Evolutionary conservation across 2,797 vertebrate species (phyloP).

Genomic region (Takifugu rubripes): DNA sequence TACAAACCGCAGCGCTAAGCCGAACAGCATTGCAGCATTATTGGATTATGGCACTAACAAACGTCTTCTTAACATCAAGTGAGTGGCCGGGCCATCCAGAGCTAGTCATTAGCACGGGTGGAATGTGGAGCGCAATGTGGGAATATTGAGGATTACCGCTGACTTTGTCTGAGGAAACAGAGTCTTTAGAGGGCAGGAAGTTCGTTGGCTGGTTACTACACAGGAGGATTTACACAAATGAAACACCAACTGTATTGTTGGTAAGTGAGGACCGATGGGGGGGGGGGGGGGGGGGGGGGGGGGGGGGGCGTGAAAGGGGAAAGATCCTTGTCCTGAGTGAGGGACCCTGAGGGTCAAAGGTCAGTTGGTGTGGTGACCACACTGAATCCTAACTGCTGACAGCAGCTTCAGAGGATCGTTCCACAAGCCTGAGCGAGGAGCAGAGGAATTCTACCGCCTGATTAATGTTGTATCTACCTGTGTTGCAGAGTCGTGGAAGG

Average conservation of each 20-base stretch:
- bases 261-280: conserved; percentile 41
- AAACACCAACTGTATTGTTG: conserved; percentile 73
- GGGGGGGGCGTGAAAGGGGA: conserved; percentile 43
- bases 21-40: background rate
- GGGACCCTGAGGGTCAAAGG: conserved; percentile 28
- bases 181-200: conserved; percentile 11
- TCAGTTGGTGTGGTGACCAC: conserved; percentile 39
- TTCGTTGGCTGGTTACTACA: conserved; percentile 68
- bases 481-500: conserved; percentile 62
- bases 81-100: conserved; percentile 13
- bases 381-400: conserved; percentile 11
- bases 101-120: conserved; percentile 32
- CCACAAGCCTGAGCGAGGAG: too few relatives aligned
- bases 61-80: conserved; percentile 1
- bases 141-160: conserved; percentile 31
- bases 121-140: conserved; percentile 33
- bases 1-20: background rate
- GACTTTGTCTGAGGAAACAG: conserved; percentile 27
- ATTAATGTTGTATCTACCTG: conserved; percentile 17
- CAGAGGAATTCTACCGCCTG: background rate
- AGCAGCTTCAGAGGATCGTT: conserved; percentile 5
- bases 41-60: background rate
- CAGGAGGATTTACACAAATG: conserved; percentile 54
- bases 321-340: conserved; percentile 59
- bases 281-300: conserved; percentile 40